Evolutionary conservation across 2,113 vertebrate species (phyloP), one percentile per base, ranked within the genome.

Genomic region (Phyllostomus discolor): DNA sequence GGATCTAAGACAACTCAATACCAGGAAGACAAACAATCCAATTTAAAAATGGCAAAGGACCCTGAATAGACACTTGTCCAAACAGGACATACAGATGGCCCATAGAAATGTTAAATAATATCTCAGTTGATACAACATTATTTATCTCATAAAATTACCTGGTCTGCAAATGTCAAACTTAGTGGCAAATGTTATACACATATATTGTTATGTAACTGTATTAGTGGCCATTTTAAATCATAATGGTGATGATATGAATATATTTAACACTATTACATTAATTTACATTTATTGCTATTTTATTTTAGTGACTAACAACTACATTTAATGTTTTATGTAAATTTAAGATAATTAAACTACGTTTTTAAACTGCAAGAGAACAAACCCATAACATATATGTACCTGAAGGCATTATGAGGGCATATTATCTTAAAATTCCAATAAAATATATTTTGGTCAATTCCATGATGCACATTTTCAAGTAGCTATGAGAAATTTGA

Each of bases 231-330:
- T 98, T 98, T 98, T 67, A 78, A 98, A 96, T 98, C 98, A 98
- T 97, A 97, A 0, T 98, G 96, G 97, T 98, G 98, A 98, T 98
- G 97, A 98, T 98, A 98, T 98, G 98, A 98, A 98, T 98, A 98
- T 99, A 98, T 98, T 98, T 98, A 98, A 99, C 98, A 98, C 95
- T 97, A 98, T 98, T 98, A 98, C 98, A 97, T 98, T 98, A 98
- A 98, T 98, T 98, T 98, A 93, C 98, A 90, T 97, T 97, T 97
- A 90, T 97, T 97, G 97, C 92, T 98, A 64, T 98, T 98, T 98
- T 98, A 98, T 98, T 98, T 98, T 98, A 98, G 98, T 98, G 96
- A 97, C 97, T 95, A 98, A 97, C 97, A 98, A 97, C 97, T 97
- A 94, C 95, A 79, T 98, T 98, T 98, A 97, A 97, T 96, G 92